Evolutionary conservation across 2,888 invertebrate genomes (phyloP).

Genomic region (Chouioia cunea): DNA sequence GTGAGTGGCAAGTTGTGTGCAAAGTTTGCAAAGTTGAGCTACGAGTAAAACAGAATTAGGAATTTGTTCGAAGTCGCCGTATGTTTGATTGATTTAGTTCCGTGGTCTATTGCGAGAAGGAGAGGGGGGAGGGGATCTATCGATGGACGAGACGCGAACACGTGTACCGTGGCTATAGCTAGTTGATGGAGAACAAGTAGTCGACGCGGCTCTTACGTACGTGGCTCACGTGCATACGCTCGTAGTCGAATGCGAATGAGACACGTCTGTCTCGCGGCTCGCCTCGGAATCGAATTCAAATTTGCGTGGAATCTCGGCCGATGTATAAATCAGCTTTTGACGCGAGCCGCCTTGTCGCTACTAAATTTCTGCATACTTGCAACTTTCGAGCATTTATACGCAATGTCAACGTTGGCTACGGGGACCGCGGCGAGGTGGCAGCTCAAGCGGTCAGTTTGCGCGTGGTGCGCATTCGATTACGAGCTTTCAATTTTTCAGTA

Average conservation of each 20-base stretch:
- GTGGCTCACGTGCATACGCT: constrained; percentile 41
- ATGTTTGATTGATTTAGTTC: constrained; percentile 35
- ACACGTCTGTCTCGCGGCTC: constrained; percentile 48
- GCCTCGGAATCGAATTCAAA: constrained; percentile 40
- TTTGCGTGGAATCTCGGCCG: constrained; percentile 37
- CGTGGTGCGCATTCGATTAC: constrained; percentile 15
- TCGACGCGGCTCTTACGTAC: constrained; percentile 37
- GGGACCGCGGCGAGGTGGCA: neutral
- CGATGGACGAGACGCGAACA: constrained; percentile 46
- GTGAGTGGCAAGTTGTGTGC: constrained; percentile 9
- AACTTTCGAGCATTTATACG: constrained; percentile 22
- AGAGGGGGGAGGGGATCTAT: constrained; percentile 17
- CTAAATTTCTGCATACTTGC: constrained; percentile 8
- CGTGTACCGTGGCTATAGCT: constrained; percentile 39
- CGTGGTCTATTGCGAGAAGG: constrained; percentile 22
- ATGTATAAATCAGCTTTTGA: constrained; percentile 51
- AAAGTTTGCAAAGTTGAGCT: neutral
- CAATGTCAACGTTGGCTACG: neutral
- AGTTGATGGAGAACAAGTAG: constrained; percentile 18
- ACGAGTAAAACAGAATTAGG: neutral
- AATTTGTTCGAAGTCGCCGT: constrained; percentile 23
- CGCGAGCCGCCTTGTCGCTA: constrained; percentile 41
- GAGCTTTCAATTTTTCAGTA: constrained; percentile 30
- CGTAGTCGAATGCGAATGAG: constrained; percentile 51
- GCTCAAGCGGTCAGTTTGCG: constrained; percentile 2